Base-by-base conservation (phyloP, 2,113 vertebrate species). In the Phylloscopus trochilus region DNA sequence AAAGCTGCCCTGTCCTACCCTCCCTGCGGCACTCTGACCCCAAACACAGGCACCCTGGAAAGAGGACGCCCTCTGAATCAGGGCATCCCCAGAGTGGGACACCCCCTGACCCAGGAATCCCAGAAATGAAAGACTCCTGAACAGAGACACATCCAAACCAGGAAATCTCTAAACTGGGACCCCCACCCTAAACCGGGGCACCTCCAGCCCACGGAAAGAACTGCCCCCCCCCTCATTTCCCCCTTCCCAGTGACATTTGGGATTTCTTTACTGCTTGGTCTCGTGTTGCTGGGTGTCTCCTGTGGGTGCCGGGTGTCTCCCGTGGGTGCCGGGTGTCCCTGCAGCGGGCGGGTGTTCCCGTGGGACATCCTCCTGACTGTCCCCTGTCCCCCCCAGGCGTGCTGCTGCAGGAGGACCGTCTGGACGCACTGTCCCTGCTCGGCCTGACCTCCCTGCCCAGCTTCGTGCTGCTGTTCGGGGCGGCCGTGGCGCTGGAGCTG, bases 391-490 rank as follows among this genome's bases (percentile, higher is more conserved):
- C 37, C 75, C 64, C 95, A 99, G 99, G 99, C 95, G 98, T 98
- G 90, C 97, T 99, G 88, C 98, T 99, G 31, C 99, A 99, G 96
- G 99, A 99, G 83, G 98, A 99, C 93, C 98, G 96, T 60, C 98
- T 99, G 97, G 98, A 99, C 2, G 99, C 99, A 0, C 98, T 99
- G 80, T 98, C 98, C 64, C 97, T 99, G 97, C 98, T 99, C 67
- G 99, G 99, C 80, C 97, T 99, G 97, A 99, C 99, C 85, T 99
- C 99, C 64, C 98, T 99, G 94, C 99, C 99, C 89, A 99, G 99
- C 49, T 99, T 99, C 85, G 99, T 98, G 97, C 99, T 99, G 97
- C 97, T 99, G 90, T 97, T 98, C 0, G 97, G 98, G 15, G 99
- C 99, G 0, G 99, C 99, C 1, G 95, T 99, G 94, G 96, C 97